A percentile compares a stretch with the other conserved stretches of the same genome.
phyloP scores from a whole-genome alignment of 2,888 invertebrate species.

The Cosmorhoe ocellata region DNA sequence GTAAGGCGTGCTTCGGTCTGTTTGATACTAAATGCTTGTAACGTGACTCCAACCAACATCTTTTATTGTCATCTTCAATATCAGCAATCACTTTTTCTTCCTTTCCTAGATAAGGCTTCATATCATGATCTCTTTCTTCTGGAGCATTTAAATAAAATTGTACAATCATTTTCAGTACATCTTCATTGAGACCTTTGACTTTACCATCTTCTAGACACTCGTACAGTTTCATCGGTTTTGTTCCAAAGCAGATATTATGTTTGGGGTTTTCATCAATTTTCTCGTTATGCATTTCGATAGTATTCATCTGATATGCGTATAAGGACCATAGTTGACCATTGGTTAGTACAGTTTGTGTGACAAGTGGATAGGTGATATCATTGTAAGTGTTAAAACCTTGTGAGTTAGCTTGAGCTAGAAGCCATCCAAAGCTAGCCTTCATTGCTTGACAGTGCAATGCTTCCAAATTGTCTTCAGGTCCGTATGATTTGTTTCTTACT shows the following conservation, averaged over 20 bases:
- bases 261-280: constrained; percentile 85
- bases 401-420: constrained; percentile 89
- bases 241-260: constrained; percentile 91
- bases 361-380: constrained; percentile 95
- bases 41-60: constrained; percentile 86
- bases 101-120: constrained; percentile 88
- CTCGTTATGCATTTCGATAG: constrained; percentile 85
- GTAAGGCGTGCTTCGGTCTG: constrained; percentile 82
- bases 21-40: constrained; percentile 88
- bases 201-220: constrained; percentile 87
- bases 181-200: constrained; percentile 90
- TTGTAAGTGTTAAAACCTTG: constrained; percentile 95
- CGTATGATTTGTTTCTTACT: constrained; percentile 68
- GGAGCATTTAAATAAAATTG: constrained; percentile 89
- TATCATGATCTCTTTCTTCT: constrained; percentile 80
- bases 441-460: constrained; percentile 89
- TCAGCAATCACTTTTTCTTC: constrained; percentile 84
- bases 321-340: constrained; percentile 94
- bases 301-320: constrained; percentile 96
- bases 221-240: constrained; percentile 87
- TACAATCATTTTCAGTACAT: constrained; percentile 87
- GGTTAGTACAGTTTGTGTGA: constrained; percentile 93
- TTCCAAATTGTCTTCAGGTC: constrained; percentile 82
- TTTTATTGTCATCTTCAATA: constrained; percentile 85
- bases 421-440: constrained; percentile 90